A percentile compares a stretch with the other conserved stretches of the same genome.
phyloP scores from a whole-genome alignment of 2,113 vertebrate genomes.

The Phaethornis superciliosus region DNA sequence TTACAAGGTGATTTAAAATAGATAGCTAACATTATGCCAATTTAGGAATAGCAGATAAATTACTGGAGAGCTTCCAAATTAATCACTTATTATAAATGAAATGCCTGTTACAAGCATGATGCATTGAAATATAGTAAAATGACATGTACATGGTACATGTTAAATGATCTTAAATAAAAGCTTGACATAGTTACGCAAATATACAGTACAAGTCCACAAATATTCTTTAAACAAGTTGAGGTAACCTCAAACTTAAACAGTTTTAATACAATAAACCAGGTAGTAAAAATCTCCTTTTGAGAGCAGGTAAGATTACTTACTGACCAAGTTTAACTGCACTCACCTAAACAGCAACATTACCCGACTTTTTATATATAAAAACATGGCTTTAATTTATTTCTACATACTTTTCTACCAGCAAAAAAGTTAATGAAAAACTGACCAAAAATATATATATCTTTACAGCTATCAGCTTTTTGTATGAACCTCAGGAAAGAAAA shows the following conservation, averaged over 20 bases:
- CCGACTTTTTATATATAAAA: conserved; percentile 80
- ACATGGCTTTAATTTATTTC: conserved; percentile 84
- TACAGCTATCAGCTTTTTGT: conserved; percentile 75
- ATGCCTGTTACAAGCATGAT: conserved; percentile 91
- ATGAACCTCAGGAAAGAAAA: conserved; percentile 67
- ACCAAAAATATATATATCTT: conserved; percentile 81
- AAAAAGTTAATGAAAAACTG: conserved; percentile 78
- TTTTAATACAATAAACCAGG: conserved; percentile 81
- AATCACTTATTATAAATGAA: conserved; percentile 80
- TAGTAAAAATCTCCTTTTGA: conserved; percentile 75
- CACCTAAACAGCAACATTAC: conserved; percentile 78
- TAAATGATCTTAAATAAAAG: conserved; percentile 83
- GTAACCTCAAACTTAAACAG: conserved; percentile 81
- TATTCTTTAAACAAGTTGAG: conserved; percentile 81
- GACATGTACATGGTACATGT: conserved; percentile 90
- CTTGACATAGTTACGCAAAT: conserved; percentile 81
- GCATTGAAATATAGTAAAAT: conserved; percentile 79
- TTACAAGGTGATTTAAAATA: conserved; percentile 77
- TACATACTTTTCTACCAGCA: conserved; percentile 78
- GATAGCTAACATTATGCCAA: conserved; percentile 72
- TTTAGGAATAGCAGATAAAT: conserved; percentile 80
- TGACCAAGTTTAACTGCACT: conserved; percentile 76
- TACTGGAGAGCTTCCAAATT: conserved; percentile 77
- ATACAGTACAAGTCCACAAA: conserved; percentile 84
- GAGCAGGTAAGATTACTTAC: conserved; percentile 72